Percentiles rank a stretch among this genome's conserved stretches.
These are phyloP conservation scores for Triplophysa bombifrons DNA, from an alignment of 2,797 vertebrate species.

Conservation along the genomic window DNA sequence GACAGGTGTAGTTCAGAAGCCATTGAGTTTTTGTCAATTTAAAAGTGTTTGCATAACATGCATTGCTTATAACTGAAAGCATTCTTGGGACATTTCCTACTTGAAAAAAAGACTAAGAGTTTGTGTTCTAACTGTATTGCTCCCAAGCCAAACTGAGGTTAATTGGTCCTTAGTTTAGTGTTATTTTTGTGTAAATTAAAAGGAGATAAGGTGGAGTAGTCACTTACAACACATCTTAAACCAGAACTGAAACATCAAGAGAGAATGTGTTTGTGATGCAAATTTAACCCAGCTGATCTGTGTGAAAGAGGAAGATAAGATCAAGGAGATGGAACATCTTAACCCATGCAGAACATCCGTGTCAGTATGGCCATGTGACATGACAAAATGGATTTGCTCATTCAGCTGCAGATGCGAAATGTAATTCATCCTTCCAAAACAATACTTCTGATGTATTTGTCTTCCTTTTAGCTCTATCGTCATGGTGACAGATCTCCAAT, in stretches of 20 bases:
- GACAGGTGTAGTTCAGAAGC: neutral
- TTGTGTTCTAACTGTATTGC: neutral
- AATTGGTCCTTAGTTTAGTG: neutral
- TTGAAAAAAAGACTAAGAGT: neutral
- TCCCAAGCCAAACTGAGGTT: neutral
- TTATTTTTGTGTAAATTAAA: neutral
- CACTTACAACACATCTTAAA: neutral
- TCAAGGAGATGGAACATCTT: slow-evolving; percentile 11
- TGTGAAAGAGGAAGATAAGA: neutral
- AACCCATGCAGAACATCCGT: slow-evolving; percentile 5
- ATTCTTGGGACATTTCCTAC: neutral
- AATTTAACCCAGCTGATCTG: neutral
- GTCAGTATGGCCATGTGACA: neutral
- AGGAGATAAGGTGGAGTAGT: neutral
- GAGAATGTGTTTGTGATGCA: neutral
- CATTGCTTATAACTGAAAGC: neutral
- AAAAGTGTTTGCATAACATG: neutral
- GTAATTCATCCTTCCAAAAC: neutral
- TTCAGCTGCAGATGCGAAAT: neutral
- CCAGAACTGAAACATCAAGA: neutral
- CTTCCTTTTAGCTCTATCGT: slow-evolving; percentile 80
- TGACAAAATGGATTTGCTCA: slow-evolving; percentile 8
- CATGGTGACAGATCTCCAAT: slow-evolving; percentile 90
- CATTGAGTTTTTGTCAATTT: neutral
- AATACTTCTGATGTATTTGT: slow-evolving; percentile 6